Evolutionary conservation across 2,113 vertebrate genomes (phyloP).

Genomic region (Chamaetylas fuelleborni): DNA sequence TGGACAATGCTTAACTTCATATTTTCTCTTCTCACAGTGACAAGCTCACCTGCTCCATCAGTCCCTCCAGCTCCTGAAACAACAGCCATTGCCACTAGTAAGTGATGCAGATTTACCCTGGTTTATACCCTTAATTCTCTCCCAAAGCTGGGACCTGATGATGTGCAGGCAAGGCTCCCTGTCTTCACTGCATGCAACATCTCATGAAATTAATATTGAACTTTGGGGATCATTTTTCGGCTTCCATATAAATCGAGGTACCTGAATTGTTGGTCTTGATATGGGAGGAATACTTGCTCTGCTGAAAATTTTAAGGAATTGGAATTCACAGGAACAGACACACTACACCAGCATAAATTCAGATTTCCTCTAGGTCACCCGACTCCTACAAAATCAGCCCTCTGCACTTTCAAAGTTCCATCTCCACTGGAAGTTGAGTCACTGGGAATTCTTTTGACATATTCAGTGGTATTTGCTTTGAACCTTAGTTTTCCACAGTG

Average conservation of each 20-base stretch:
- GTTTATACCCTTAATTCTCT: background rate
- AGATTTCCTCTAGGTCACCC: background rate
- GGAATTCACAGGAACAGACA: background rate
- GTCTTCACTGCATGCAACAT: background rate
- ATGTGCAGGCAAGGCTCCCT: background rate
- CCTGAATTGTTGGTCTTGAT: background rate
- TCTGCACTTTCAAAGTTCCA: background rate
- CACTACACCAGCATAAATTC: background rate
- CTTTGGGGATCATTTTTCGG: background rate
- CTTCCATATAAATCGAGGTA: background rate
- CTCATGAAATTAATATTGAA: background rate
- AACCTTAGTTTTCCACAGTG: background rate
- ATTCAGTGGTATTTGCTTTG: background rate
- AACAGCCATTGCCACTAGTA: background rate
- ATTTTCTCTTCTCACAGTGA: background rate
- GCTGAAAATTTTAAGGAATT: background rate
- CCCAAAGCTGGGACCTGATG: too few species aligned
- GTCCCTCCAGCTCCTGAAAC: background rate
- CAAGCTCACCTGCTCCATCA: fast-evolving
- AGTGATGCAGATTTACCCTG: background rate
- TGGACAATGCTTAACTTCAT: background rate
- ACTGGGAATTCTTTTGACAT: background rate
- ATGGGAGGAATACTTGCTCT: background rate
- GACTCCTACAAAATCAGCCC: background rate
- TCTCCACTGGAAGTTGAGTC: background rate